Evolutionary conservation across 2,797 vertebrate species (phyloP).

Genomic region (Dipus sagitta): DNA sequence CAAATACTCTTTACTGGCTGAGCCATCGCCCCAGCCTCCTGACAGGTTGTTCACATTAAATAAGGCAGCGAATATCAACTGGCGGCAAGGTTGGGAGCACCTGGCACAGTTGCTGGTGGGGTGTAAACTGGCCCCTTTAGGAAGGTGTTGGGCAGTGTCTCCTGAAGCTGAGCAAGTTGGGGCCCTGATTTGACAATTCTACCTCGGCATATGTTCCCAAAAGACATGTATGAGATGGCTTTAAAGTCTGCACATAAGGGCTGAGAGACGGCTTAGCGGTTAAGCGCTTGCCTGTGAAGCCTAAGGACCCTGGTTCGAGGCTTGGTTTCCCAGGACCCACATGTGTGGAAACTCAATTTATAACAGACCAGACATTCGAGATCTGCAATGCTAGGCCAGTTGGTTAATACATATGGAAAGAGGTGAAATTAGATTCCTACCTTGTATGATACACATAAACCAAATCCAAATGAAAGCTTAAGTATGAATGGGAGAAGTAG

Average conservation of each 20-base stretch:
- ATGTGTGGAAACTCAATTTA: neutral
- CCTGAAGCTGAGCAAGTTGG: neutral
- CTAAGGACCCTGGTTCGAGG: too few species aligned
- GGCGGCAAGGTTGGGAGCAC: too few species aligned
- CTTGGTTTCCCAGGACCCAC: neutral
- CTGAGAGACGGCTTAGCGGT: too few species aligned
- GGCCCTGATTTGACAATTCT: neutral
- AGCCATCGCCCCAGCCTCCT: too few species aligned
- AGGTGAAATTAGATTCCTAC: conserved; percentile 62
- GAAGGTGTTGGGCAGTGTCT: neutral
- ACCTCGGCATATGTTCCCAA: neutral
- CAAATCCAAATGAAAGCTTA: conserved; percentile 72
- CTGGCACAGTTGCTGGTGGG: neutral
- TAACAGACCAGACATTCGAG: neutral
- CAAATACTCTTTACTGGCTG: too few species aligned
- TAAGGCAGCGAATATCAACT: too few species aligned
- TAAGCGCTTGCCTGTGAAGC: too few species aligned
- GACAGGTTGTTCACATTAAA: too few species aligned
- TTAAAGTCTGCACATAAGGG: neutral
- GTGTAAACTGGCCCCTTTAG: neutral
- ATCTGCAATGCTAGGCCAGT: neutral
- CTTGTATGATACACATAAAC: conserved; percentile 44
- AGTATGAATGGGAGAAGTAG: conserved; percentile 52
- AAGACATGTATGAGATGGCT: neutral
- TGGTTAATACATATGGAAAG: conserved; percentile 42